These are phyloP conservation scores for Pandemis corylana DNA, from an alignment of 2,888 invertebrate genomes.

Conservation along the genomic window DNA sequence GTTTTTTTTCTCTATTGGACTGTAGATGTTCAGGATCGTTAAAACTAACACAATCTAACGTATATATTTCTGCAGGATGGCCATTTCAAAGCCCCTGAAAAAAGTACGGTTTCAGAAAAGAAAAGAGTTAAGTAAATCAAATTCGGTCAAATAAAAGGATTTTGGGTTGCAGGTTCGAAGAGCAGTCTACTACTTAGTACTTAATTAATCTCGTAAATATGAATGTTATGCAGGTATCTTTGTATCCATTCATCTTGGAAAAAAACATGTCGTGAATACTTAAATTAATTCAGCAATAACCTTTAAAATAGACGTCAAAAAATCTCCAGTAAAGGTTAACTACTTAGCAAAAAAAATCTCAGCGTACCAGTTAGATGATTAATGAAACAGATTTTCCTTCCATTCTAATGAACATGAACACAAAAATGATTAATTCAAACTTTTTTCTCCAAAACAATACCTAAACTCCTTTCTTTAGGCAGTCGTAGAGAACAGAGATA, in stretches of 20 bases:
- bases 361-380: not conserved
- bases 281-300: not conserved
- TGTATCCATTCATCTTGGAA: not conserved
- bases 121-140: too few species aligned
- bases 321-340: constrained; percentile 1
- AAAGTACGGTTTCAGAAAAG: too few species aligned
- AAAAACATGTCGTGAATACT: not conserved
- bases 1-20: too few species aligned
- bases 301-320: not conserved
- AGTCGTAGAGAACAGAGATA: not conserved
- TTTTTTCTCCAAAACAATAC: not conserved
- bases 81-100: too few species aligned
- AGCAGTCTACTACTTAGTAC: too few species aligned
- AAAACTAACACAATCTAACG: too few species aligned
- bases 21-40: too few species aligned
- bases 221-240: not conserved
- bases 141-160: too few species aligned
- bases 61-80: too few species aligned
- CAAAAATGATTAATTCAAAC: constrained; percentile 1
- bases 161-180: too few species aligned
- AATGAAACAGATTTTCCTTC: not conserved
- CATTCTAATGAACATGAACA: constrained; percentile 5
- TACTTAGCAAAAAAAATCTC: not conserved
- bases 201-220: not conserved
- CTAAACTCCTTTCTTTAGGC: not conserved